Percentiles rank a stretch among this genome's conserved stretches.
Conservation (phyloP, 2,888 invertebrate genomes). For the Acanthopleura granulata region DNA sequence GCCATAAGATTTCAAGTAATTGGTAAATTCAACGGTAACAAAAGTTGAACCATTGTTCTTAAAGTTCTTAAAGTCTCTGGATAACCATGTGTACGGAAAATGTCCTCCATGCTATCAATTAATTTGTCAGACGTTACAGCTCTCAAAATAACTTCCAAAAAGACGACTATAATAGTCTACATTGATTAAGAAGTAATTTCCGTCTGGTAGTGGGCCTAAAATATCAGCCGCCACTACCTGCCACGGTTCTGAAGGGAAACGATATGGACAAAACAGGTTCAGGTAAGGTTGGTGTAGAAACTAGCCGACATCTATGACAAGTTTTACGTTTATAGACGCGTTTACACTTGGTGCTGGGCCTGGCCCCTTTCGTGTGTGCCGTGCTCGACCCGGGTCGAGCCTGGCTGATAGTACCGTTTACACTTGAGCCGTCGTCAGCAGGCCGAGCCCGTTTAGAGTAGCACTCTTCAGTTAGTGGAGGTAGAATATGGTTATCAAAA, state of each 20-base stretch:
- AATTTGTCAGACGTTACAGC: slow-evolving; percentile 22
- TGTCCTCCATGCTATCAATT: slow-evolving; percentile 18
- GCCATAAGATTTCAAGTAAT: slow-evolving; percentile 15
- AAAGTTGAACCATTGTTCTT: slow-evolving; percentile 25
- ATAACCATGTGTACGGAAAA: slow-evolving; percentile 24
- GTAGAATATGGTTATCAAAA: too few relatives aligned
- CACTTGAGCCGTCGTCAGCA: too few relatives aligned
- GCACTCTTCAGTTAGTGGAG: too few relatives aligned
- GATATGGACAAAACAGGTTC: slow-evolving; percentile 25
- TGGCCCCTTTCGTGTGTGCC: too few relatives aligned
- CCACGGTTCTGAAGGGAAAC: slow-evolving; percentile 27
- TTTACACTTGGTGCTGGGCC: too few relatives aligned
- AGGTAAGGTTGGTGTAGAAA: slow-evolving; percentile 6
- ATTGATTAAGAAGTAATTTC: slow-evolving; percentile 23
- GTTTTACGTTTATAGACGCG: not conserved
- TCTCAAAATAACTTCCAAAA: slow-evolving; percentile 22
- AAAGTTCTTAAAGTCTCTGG: slow-evolving; percentile 21
- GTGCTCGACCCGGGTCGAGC: too few relatives aligned
- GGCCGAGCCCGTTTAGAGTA: too few relatives aligned
- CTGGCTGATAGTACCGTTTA: too few relatives aligned
- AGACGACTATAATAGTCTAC: slow-evolving; percentile 29
- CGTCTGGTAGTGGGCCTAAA: slow-evolving; percentile 27
- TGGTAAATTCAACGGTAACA: slow-evolving; percentile 13
- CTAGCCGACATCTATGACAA: slow-evolving; percentile 22
- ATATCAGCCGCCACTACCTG: slow-evolving; percentile 29